Conservation (phyloP, 2,797 vertebrate species). For the Enteromius mattozi region DNA sequence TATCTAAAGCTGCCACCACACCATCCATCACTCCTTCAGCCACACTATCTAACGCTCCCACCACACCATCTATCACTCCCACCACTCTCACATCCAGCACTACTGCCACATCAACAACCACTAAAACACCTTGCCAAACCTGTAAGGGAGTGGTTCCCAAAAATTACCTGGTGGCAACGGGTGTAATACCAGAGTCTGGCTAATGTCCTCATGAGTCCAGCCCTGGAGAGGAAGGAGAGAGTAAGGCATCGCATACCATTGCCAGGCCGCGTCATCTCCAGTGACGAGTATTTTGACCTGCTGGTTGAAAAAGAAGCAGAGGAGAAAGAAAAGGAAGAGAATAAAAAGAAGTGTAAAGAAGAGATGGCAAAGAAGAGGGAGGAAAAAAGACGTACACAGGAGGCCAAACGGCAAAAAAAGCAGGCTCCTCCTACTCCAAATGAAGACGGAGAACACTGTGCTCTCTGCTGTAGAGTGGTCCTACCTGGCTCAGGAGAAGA, state of each 20-base stretch:
- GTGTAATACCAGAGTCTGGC: neutral
- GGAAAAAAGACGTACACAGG: neutral
- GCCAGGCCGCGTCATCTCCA: neutral
- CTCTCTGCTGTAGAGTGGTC: neutral
- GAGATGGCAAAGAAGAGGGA: neutral
- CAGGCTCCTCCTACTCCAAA: neutral
- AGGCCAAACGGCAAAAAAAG: neutral
- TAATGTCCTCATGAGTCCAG: neutral
- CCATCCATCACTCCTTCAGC: neutral
- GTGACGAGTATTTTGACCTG: neutral
- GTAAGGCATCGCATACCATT: neutral
- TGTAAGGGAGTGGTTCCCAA: neutral
- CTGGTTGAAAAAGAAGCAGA: neutral
- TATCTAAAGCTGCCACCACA: neutral
- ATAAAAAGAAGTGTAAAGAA: neutral
- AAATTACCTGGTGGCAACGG: constrained; percentile 10
- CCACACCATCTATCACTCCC: neutral
- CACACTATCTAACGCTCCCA: neutral
- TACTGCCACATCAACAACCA: neutral
- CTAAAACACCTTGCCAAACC: neutral
- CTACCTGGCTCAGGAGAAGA: neutral
- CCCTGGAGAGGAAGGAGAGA: neutral
- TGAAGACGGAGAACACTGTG: neutral
- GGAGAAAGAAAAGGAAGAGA: neutral
- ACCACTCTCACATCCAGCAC: too few species aligned